phyloP scores from a whole-genome alignment of 2,797 vertebrate species.

The Galagoides demidoff region DNA sequence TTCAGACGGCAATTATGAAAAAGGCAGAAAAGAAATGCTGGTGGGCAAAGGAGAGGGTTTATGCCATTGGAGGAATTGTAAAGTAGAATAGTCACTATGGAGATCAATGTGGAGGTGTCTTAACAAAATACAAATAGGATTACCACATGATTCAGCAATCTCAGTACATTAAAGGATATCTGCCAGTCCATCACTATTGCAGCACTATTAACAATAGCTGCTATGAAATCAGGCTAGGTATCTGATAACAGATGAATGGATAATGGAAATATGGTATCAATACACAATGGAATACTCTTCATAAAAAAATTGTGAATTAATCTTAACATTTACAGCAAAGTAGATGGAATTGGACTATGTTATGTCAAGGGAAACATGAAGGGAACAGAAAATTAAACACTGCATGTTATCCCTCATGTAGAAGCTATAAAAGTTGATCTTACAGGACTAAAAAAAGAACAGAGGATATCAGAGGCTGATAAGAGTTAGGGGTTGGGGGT shows the following conservation, averaged over 20 bases:
- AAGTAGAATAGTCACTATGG: neutral
- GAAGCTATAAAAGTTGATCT: neutral
- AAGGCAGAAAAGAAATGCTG: neutral
- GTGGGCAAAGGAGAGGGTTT: neutral
- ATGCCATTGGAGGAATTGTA: neutral
- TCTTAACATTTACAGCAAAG: neutral
- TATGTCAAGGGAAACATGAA: neutral
- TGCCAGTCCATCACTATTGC: neutral
- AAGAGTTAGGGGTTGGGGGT: neutral
- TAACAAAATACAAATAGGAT: neutral
- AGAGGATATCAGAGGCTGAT: neutral
- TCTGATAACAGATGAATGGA: neutral
- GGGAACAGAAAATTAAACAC: neutral
- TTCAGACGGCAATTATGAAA: neutral
- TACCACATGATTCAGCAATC: neutral
- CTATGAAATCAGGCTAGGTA: neutral
- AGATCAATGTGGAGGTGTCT: neutral
- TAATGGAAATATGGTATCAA: neutral
- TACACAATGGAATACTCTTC: neutral
- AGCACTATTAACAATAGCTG: neutral
- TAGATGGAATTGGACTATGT: neutral
- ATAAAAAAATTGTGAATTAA: neutral
- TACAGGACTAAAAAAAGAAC: neutral
- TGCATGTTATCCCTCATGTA: neutral
- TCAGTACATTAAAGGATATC: neutral